Evolutionary conservation across 2,797 vertebrate species (phyloP), one percentile per base, ranked within the genome.

Genomic region (Sardinella longiceps): DNA sequence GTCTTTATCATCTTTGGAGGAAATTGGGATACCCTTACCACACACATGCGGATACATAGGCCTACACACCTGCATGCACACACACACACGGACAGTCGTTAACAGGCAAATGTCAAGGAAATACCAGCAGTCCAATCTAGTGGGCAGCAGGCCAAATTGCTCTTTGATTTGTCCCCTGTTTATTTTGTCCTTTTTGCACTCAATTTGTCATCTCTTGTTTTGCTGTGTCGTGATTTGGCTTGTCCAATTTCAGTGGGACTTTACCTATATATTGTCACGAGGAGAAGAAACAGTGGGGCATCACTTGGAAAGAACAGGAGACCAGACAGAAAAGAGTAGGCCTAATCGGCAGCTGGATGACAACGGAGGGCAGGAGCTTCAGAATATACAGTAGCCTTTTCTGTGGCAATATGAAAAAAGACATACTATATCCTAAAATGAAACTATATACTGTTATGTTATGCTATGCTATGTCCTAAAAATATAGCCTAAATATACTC

Each of bases 81-180:
- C 51, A 53, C 51, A 53, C 51, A 53, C 51, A 20, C 39, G 23
- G 33, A 43, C 18, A 58, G 4, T 84, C 83, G 81, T 81, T 48
- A 80, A 30, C 51, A 80, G 39, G 51, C 58, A 81, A 84, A 84
- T 84, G 25, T 60, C 77, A 81, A 9, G 43, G n/a, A 84, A 81
- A 81, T 84, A 81, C 25, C 83, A 81, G 33, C 58, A 81, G 56
- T 43, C 39, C 56, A 80, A 80, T 84, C 25, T 46, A 46, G 51
- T 84, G 45, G 70, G 70, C 74, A 43, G 56, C 56, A 56, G 39
- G 48, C 53, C 53, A 58, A 58, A n/a, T 58, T 58, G 23, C 37
- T 77, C 33, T 53, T 20, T 77, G 45, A 63, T 63, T 81, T 81
- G 53, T 60, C 11, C 28, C 20, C 43, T 48, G 9, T 81, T 81